Conservation (phyloP, 2,113 vertebrate genomes). For the Brachirus orientalis region DNA sequence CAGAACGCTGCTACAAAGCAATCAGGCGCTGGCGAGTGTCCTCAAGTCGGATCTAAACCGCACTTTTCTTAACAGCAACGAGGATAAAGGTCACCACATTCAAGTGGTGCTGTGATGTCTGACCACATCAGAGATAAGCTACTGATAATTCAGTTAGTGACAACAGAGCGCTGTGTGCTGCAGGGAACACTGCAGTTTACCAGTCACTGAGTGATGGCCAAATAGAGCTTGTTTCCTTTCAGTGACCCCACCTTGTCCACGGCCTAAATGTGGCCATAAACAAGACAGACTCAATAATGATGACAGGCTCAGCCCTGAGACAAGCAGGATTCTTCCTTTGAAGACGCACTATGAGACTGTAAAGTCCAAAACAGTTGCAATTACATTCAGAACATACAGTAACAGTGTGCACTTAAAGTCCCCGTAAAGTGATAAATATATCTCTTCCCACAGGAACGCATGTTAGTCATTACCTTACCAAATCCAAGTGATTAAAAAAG, state of each 20-base stretch:
- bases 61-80: slow-evolving; percentile 15
- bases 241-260: slow-evolving; percentile 44
- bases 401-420: too few relatives aligned
- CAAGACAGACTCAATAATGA: slow-evolving; percentile 63
- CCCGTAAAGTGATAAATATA: too few relatives aligned
- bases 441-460: too few relatives aligned
- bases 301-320: slow-evolving; percentile 55
- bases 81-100: slow-evolving; percentile 38
- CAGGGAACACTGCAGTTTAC: slow-evolving; percentile 24
- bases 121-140: slow-evolving; percentile 32
- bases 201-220: slow-evolving; percentile 48
- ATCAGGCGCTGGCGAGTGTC: slow-evolving; percentile 18
- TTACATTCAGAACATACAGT: not conserved
- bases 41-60: slow-evolving; percentile 33
- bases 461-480: too few relatives aligned
- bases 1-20: slow-evolving; percentile 4
- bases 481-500: too few relatives aligned
- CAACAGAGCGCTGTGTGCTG: slow-evolving; percentile 26
- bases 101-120: slow-evolving; percentile 31
- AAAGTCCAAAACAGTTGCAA: slow-evolving; percentile 19
- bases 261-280: slow-evolving; percentile 68
- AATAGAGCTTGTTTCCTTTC: slow-evolving; percentile 50
- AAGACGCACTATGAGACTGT: slow-evolving; percentile 24
- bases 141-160: slow-evolving; percentile 44
- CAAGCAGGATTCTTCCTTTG: slow-evolving; percentile 6